Evolutionary conservation across 2,113 vertebrate genomes (phyloP), one percentile per base, ranked within the genome.

Genomic region (Hypanus sabinus): DNA sequence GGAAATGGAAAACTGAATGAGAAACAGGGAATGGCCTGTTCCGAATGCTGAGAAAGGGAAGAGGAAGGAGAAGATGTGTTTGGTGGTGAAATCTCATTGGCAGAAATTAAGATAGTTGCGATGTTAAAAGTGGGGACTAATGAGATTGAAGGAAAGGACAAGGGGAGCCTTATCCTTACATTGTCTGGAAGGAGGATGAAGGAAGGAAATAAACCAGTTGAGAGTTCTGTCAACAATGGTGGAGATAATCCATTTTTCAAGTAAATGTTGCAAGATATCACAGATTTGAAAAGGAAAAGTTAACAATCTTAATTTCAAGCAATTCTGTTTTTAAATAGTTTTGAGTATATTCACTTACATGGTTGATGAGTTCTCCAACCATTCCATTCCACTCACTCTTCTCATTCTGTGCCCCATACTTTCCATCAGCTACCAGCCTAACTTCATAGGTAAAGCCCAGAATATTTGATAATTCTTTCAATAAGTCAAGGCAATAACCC

Each of bases 351-450:
- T 16, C 94, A 96, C 98, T 98, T 96, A 99, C 99, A 0, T 99
- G 98, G 94, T 99, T 99, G 77, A 99, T 99, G 94, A 99, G 99
- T 18, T 99, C 99, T 94, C 98, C 97, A 95, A 99, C 98, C 98
- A 99, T 99, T 38, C 99, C 99, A 38, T 99, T 99, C 99, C 99
- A 99, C 95, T 99, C 98, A 70, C 99, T 99, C 95, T 98, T 98
- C 96, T 99, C 99, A 93, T 99, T 98, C 96, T 99, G 98, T 8
- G 99, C 99, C 94, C 99, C 99, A 0, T 99, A 99, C 97, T 99
- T 99, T 65, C 99, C 99, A n/a, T 99, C 99, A 11, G 98, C 96
- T 93, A 99, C 99, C 5, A 99, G 97, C 94, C 98, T 98, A 77
- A 99, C 98, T 95, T 99, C 98, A 0, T 99, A 99, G 94, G 98